These are phyloP conservation scores for Stegana nigrithorax DNA, from an alignment of 2,888 invertebrate species.

Conservation along the genomic window DNA sequence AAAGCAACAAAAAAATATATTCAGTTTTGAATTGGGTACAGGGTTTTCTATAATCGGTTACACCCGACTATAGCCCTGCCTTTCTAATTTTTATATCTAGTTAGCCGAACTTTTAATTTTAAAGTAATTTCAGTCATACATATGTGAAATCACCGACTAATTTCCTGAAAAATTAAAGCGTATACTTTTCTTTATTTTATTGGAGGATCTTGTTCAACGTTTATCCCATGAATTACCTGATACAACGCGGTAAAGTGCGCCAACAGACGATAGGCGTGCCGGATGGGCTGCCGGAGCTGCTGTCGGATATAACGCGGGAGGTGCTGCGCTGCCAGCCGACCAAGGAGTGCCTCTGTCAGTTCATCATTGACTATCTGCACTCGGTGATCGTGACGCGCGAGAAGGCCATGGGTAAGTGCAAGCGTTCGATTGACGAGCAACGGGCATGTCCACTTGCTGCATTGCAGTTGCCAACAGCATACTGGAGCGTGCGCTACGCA, in stretches of 20 bases:
- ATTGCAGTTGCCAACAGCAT: slow-evolving; percentile 55
- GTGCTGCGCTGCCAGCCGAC: slow-evolving; percentile 77
- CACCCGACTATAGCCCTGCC: too few relatives aligned
- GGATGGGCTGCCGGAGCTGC: slow-evolving; percentile 77
- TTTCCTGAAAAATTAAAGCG: too few relatives aligned
- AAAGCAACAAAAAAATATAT: too few relatives aligned
- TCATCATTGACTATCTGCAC: slow-evolving; percentile 78
- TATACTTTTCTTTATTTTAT: too few relatives aligned
- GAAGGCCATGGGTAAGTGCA: slow-evolving; percentile 53
- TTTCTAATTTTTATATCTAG: too few relatives aligned
- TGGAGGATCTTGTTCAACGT: slow-evolving; percentile 2
- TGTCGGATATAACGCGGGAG: slow-evolving; percentile 80
- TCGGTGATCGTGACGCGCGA: slow-evolving; percentile 76
- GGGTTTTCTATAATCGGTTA: too few relatives aligned
- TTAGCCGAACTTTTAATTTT: too few relatives aligned
- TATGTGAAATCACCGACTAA: too few relatives aligned
- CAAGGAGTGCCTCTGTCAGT: slow-evolving; percentile 72
- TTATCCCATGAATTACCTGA: slow-evolving; percentile 65
- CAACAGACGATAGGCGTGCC: slow-evolving; percentile 70
- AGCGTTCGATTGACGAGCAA: too few relatives aligned
- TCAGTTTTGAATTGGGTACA: too few relatives aligned
- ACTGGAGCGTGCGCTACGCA: slow-evolving; percentile 54
- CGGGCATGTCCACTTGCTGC: too few relatives aligned
- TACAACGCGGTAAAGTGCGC: slow-evolving; percentile 59
- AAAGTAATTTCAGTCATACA: too few relatives aligned